Conservation (phyloP, 64 coral and sea anemone species). For the Actinia equina region DNA sequence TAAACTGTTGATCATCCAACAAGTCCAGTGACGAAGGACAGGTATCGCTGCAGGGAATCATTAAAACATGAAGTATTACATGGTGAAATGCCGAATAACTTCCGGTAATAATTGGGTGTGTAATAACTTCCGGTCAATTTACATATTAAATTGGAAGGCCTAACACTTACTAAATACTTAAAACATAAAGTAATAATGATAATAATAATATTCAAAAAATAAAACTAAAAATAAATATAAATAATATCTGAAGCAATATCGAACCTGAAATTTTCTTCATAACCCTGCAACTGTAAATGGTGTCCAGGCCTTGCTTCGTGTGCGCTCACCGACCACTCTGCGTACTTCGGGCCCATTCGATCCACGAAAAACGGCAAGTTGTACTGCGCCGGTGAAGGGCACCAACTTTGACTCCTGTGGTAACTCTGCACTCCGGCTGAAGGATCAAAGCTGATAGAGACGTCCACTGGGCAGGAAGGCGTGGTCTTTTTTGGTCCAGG, state of each 20-base stretch:
- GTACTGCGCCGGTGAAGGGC: constrained; percentile 32
- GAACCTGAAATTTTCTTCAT: constrained; percentile 61
- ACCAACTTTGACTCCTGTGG: background rate
- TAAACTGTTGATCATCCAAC: constrained; percentile 26
- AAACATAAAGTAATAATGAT: too few relatives aligned
- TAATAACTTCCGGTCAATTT: background rate
- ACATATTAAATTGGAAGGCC: background rate
- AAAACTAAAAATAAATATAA: too few relatives aligned
- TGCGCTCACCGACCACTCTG: constrained; percentile 62
- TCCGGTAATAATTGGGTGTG: background rate
- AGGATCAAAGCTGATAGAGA: constrained; percentile 39
- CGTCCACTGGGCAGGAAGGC: constrained; percentile 45
- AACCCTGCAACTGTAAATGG: constrained; percentile 71
- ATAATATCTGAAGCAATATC: too few relatives aligned
- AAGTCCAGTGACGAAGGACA: constrained; percentile 25
- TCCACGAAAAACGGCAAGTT: constrained; percentile 80
- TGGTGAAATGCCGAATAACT: background rate
- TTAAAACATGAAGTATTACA: background rate
- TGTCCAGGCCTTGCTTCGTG: constrained; percentile 84
- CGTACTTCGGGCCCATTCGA: constrained; percentile 57
- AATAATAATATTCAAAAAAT: too few relatives aligned
- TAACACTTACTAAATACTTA: too few relatives aligned
- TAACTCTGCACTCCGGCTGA: constrained; percentile 51
- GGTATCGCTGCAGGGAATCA: background rate
- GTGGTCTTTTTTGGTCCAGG: constrained; percentile 59